phyloP scores from a whole-genome alignment of 2,888 invertebrate species.

The Drosophila paranaensis region DNA sequence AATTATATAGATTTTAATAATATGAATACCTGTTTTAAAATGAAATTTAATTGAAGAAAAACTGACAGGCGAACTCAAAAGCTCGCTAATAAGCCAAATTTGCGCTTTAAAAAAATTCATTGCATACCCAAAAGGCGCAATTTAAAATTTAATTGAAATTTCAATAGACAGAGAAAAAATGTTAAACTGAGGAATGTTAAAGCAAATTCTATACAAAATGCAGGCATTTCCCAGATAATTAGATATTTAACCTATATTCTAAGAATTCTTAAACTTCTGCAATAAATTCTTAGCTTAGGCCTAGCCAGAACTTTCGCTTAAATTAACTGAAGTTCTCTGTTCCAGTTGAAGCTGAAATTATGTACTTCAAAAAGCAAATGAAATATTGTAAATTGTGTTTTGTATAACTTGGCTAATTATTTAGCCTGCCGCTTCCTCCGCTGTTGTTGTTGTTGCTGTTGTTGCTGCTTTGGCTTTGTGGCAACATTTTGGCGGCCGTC shows the following conservation, averaged over 20 bases:
- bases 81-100: background rate
- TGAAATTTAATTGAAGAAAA: background rate
- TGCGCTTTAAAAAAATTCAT: background rate
- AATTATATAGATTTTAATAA: background rate
- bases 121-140: conserved; percentile 4
- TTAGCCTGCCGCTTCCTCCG: background rate
- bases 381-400: conserved; percentile 10
- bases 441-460: conserved; percentile 1
- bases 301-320: background rate
- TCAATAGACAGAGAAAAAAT: background rate
- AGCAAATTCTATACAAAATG: background rate
- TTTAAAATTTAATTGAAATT: background rate
- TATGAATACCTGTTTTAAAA: background rate
- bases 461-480: conserved; percentile 13
- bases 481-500: conserved; percentile 31
- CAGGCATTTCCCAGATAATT: too few relatives aligned
- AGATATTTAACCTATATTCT: background rate
- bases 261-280: background rate
- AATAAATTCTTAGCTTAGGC: background rate
- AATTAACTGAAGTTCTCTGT: background rate
- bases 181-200: background rate
- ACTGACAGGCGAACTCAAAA: background rate
- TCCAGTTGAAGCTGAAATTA: background rate
- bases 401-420: conserved; percentile 17
- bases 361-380: background rate